These are phyloP conservation scores for Macrosiphum euphorbiae DNA, from an alignment of 2,888 invertebrate genomes.

Conservation along the genomic window DNA sequence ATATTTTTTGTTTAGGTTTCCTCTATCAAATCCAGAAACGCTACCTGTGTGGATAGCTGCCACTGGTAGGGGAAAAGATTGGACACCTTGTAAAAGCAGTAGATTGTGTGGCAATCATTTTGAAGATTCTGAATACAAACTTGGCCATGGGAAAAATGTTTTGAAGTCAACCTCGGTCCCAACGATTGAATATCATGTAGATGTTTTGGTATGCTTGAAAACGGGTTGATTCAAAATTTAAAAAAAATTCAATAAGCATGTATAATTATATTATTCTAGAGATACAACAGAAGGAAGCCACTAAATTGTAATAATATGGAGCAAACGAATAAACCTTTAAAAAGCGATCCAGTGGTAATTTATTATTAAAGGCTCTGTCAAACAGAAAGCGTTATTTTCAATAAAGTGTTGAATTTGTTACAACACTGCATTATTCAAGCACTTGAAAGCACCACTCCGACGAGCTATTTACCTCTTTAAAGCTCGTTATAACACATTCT, in stretches of 20 bases:
- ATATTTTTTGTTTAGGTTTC: conserved; percentile 43
- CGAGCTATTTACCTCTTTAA: too few species aligned
- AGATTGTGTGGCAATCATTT: conserved; percentile 61
- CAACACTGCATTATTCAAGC: too few species aligned
- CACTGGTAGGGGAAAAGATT: conserved; percentile 37
- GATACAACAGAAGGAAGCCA: neutral
- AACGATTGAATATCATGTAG: conserved; percentile 46
- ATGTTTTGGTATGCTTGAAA: neutral
- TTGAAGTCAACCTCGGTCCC: conserved; percentile 54
- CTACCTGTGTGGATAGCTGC: conserved; percentile 46
- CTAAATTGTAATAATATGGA: neutral
- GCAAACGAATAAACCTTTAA: neutral
- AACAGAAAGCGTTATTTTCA: too few species aligned
- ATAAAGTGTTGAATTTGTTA: too few species aligned
- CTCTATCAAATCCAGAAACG: conserved; percentile 36
- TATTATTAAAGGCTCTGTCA: neutral
- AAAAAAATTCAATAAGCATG: neutral
- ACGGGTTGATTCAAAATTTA: neutral
- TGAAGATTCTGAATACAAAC: conserved; percentile 51
- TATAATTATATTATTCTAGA: conserved; percentile 28
- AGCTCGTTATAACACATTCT: too few species aligned
- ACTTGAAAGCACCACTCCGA: too few species aligned
- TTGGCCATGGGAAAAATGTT: conserved; percentile 58
- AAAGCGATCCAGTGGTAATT: conserved; percentile 9
- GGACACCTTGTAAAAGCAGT: conserved; percentile 61